A percentile compares a stretch with the other conserved stretches of the same genome.
Evolutionary conservation across 1,140 invertebrate genomes (phyloP).

Genomic region (Carcinoscorpius rotundicauda): DNA sequence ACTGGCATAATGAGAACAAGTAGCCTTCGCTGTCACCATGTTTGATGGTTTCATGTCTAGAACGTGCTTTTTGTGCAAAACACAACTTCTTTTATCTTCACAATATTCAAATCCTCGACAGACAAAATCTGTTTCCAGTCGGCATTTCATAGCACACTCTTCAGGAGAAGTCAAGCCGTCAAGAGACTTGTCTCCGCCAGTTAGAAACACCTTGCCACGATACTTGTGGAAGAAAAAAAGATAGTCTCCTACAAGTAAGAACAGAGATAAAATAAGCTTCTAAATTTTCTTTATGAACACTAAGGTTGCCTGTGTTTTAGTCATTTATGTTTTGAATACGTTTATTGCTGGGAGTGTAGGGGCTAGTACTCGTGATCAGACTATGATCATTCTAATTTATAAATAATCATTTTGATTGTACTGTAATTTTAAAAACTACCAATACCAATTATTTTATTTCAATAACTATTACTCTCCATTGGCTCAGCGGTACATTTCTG

Average conservation of each 20-base stretch:
- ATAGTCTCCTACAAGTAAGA: conserved; percentile 11
- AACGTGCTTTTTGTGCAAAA: conserved; percentile 13
- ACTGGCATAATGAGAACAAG: conserved; percentile 15
- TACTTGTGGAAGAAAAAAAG: conserved; percentile 6
- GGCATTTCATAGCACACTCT: conserved; percentile 14
- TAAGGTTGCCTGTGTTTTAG: no score
- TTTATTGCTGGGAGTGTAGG: no score
- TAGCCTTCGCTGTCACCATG: neutral
- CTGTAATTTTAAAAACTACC: no score
- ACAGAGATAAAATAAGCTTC: no score
- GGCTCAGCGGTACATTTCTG: no score
- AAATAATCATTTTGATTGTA: no score
- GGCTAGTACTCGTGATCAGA: no score
- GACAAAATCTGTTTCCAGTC: conserved; percentile 1
- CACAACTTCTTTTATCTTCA: conserved; percentile 1
- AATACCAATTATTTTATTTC: no score
- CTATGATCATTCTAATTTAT: no score
- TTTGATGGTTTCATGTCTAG: conserved; percentile 7
- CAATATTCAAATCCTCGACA: conserved; percentile 17
- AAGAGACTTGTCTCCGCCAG: neutral
- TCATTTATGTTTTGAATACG: no score
- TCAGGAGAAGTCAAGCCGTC: conserved; percentile 1
- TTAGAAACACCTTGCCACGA: conserved; percentile 6
- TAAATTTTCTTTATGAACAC: no score
- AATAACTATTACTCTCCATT: no score